Evolutionary conservation across 1,140 invertebrate genomes (phyloP).

Genomic region (Anthonomus grandis): DNA sequence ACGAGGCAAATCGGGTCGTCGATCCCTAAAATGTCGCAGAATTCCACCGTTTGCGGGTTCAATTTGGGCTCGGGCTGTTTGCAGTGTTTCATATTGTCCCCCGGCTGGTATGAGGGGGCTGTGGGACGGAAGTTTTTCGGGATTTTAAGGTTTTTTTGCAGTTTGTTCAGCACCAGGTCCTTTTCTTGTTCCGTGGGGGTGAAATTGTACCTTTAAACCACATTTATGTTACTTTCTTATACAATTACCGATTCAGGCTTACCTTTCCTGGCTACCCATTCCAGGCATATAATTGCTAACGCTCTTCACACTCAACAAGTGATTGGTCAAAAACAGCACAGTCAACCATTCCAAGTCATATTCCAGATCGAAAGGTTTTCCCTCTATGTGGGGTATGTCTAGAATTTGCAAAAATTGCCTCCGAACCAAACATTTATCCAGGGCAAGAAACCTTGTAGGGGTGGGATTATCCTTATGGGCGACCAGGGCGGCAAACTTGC

Average conservation of each 20-base stretch:
- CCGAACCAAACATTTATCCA: constrained; percentile 93
- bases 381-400: constrained; percentile 56
- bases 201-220: constrained; percentile 64
- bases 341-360: constrained; percentile 95
- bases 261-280: constrained; percentile 64
- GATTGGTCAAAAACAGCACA: constrained; percentile 83
- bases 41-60: constrained; percentile 78
- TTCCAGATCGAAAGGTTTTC: constrained; percentile 59
- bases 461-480: constrained; percentile 57
- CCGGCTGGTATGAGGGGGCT: constrained; percentile 60
- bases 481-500: constrained; percentile 88
- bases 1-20: constrained; percentile 68
- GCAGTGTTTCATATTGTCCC: constrained; percentile 41
- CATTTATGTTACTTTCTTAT: too few relatives aligned
- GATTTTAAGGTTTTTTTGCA: constrained; percentile 64
- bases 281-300: constrained; percentile 76
- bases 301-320: constrained; percentile 74
- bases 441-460: constrained; percentile 86
- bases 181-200: constrained; percentile 75
- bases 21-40: constrained; percentile 78
- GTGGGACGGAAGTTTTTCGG: constrained; percentile 77
- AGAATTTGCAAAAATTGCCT: constrained; percentile 81
- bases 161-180: constrained; percentile 59
- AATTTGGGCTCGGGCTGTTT: constrained; percentile 52
- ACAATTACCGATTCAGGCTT: too few relatives aligned